Conservation (phyloP, 2,888 invertebrate species). For the Chydorus sphaericus region DNA sequence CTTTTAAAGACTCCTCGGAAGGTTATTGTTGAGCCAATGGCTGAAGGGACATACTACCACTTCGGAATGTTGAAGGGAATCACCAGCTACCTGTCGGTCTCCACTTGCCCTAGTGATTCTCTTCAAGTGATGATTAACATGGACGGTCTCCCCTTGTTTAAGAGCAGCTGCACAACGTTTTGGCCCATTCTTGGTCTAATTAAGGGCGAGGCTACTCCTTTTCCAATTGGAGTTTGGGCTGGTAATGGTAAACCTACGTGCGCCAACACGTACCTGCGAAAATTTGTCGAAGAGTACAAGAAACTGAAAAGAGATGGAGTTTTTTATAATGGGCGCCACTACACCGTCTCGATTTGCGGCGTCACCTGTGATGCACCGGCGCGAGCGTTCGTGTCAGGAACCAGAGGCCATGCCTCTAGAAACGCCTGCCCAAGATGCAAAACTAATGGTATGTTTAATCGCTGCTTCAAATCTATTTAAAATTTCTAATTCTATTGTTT, state of each 20-base stretch:
- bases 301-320: conserved; percentile 15
- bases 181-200: conserved; percentile 21
- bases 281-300: conserved; percentile 19
- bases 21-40: neutral
- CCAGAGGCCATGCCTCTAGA: conserved; percentile 21
- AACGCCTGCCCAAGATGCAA: conserved; percentile 22
- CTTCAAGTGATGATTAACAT: conserved; percentile 16
- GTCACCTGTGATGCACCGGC: conserved; percentile 23
- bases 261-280: conserved; percentile 18
- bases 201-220: conserved; percentile 14
- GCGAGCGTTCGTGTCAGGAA: conserved; percentile 20
- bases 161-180: conserved; percentile 17
- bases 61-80: conserved; percentile 11
- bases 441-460: conserved; percentile 20
- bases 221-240: conserved; percentile 19
- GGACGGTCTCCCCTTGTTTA: conserved; percentile 20
- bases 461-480: no score
- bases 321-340: conserved; percentile 6
- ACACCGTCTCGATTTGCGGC: conserved; percentile 17
- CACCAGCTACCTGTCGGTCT: neutral
- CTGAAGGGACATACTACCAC: conserved; percentile 9
- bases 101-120: neutral
- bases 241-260: conserved; percentile 19
- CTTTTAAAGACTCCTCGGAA: conserved; percentile 8
- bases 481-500: no score